phyloP scores from a whole-genome alignment of 2,797 vertebrate genomes.

The Gymnoscopelus braueri region DNA sequence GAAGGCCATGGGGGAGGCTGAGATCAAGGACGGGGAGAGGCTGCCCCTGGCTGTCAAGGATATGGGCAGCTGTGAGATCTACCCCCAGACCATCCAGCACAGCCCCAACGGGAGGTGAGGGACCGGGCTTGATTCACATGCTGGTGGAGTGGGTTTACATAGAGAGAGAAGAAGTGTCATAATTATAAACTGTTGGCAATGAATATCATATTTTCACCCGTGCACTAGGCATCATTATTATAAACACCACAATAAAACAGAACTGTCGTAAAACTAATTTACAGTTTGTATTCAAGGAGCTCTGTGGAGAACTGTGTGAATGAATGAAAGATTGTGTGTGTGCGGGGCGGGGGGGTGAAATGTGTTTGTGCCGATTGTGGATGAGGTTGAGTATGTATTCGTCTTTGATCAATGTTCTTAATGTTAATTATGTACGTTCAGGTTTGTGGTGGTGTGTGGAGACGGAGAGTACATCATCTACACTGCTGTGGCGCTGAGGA shows the following conservation, averaged over 20 bases:
- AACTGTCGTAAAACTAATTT: too few relatives aligned
- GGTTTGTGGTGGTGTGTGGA: constrained; percentile 94
- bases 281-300: too few relatives aligned
- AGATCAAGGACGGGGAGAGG: constrained; percentile 92
- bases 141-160: too few relatives aligned
- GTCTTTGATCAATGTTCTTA: too few relatives aligned
- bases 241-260: too few relatives aligned
- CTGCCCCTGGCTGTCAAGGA: constrained; percentile 91
- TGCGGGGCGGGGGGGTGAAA: neutral
- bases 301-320: too few relatives aligned
- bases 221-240: too few relatives aligned
- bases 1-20: constrained; percentile 93
- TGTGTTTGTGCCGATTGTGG: neutral
- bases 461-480: constrained; percentile 86
- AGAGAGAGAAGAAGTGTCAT: too few relatives aligned
- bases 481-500: constrained; percentile 93
- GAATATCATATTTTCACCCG: too few relatives aligned
- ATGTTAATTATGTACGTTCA: constrained; percentile 42
- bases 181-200: too few relatives aligned
- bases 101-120: constrained; percentile 92
- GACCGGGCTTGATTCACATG: neutral
- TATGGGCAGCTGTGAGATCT: constrained; percentile 97
- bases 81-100: constrained; percentile 95
- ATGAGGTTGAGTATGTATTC: neutral
- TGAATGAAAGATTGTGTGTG: neutral